Percentiles rank a stretch among this genome's conserved stretches.
Evolutionary conservation across 2,888 invertebrate species (phyloP).

Genomic region (Euspilapteryx auroguttella): DNA sequence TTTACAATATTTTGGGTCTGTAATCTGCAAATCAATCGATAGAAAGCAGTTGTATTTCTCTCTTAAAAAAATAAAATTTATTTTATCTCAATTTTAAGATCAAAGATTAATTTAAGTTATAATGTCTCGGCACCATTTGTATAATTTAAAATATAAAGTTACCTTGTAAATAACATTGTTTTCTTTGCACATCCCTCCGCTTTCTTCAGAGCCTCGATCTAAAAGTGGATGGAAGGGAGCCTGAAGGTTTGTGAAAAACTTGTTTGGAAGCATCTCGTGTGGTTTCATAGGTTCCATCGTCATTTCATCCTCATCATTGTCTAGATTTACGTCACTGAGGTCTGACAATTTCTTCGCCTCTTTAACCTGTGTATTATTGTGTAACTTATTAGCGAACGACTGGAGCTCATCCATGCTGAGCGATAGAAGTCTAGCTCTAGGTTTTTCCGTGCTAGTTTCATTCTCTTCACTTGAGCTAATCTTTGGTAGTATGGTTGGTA

Average conservation of each 20-base stretch:
- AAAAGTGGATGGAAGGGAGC: slow-evolving; percentile 10
- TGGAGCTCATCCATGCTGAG: slow-evolving; percentile 43
- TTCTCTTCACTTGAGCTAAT: slow-evolving; percentile 13
- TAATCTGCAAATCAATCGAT: no score
- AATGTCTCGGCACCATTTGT: no score
- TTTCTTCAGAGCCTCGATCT: slow-evolving; percentile 19
- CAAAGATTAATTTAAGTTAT: no score
- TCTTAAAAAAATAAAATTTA: no score
- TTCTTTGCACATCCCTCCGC: slow-evolving; percentile 42
- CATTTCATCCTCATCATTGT: background rate
- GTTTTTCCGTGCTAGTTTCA: slow-evolving; percentile 17
- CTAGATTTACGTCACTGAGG: background rate
- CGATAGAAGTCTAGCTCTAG: slow-evolving; percentile 33
- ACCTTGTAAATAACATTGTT: slow-evolving; percentile 55
- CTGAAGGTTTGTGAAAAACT: background rate
- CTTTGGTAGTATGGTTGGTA: background rate
- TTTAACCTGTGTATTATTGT: slow-evolving; percentile 30
- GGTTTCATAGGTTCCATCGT: background rate
- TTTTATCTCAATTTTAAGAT: no score
- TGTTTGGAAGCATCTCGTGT: background rate
- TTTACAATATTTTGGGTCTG: no score
- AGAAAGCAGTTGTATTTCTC: no score
- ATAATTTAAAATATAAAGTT: no score
- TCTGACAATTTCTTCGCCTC: slow-evolving; percentile 14
- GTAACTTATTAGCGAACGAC: slow-evolving; percentile 38